Conservation (phyloP, 2,797 vertebrate species). For the Pseudochaenichthys georgianus region DNA sequence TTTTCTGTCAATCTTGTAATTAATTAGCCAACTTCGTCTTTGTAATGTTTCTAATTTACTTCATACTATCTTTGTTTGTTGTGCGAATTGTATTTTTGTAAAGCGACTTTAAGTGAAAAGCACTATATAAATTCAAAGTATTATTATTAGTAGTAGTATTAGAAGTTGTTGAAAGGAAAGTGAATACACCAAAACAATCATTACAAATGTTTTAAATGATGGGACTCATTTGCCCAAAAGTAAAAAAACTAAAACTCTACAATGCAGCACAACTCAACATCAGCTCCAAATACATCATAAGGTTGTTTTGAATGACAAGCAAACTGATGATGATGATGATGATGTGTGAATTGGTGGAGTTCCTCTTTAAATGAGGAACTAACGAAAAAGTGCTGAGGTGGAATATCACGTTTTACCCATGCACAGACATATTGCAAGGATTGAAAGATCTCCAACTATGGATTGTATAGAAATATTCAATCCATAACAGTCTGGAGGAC, state of each 20-base stretch:
- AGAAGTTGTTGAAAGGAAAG: not conserved
- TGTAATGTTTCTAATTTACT: no score
- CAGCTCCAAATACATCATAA: not conserved
- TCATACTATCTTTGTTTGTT: no score
- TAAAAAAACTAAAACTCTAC: not conserved
- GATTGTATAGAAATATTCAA: not conserved
- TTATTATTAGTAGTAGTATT: no score
- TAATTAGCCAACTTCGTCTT: no score
- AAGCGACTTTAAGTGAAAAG: no score
- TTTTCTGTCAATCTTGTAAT: no score
- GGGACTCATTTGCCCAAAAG: not conserved
- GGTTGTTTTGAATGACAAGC: not conserved
- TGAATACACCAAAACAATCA: not conserved
- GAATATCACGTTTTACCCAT: not conserved
- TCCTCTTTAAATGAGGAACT: conserved; percentile 14
- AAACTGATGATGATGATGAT: not conserved
- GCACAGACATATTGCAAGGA: not conserved
- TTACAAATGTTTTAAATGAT: not conserved
- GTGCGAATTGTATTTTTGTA: no score
- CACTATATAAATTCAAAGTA: no score
- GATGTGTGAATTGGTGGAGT: not conserved
- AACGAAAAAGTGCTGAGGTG: not conserved
- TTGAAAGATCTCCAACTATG: not conserved
- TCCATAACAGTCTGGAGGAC: not conserved
- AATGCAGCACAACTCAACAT: not conserved